Conservation (phyloP, 2,113 vertebrate species). For the Ailuropoda melanoleuca region DNA sequence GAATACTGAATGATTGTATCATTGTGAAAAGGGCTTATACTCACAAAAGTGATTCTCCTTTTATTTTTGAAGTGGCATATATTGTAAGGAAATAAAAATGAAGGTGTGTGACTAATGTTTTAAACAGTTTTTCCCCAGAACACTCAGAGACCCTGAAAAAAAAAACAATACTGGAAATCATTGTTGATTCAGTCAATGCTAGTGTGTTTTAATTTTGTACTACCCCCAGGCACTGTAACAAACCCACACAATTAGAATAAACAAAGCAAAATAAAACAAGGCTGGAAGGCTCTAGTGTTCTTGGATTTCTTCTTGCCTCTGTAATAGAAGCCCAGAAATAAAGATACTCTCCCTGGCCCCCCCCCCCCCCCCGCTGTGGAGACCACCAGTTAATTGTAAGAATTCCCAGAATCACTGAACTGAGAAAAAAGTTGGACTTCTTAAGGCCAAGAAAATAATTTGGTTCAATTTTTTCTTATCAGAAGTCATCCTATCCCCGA, state of each 20-base stretch:
- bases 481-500: background rate
- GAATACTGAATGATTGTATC: background rate
- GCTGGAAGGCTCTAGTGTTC: background rate
- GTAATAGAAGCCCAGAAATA: slow-evolving; percentile 35
- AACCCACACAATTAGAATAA: slow-evolving; percentile 58
- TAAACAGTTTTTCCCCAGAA: background rate
- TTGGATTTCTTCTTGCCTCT: background rate
- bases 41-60: background rate
- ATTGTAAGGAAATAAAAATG: slow-evolving; percentile 21
- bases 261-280: slow-evolving; percentile 32
- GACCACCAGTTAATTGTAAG: background rate
- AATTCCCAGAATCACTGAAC: background rate
- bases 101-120: background rate
- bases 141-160: background rate
- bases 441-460: background rate
- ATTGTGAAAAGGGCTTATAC: background rate
- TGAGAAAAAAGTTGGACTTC: background rate
- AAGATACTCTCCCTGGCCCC: background rate
- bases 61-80: background rate
- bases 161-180: background rate
- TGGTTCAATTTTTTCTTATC: background rate
- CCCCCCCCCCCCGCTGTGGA: background rate
- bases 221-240: slow-evolving; percentile 4
- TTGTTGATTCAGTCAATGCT: background rate
- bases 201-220: background rate